Evolutionary conservation across 1,140 invertebrate genomes (phyloP).

Genomic region (Sycophila sp.): DNA sequence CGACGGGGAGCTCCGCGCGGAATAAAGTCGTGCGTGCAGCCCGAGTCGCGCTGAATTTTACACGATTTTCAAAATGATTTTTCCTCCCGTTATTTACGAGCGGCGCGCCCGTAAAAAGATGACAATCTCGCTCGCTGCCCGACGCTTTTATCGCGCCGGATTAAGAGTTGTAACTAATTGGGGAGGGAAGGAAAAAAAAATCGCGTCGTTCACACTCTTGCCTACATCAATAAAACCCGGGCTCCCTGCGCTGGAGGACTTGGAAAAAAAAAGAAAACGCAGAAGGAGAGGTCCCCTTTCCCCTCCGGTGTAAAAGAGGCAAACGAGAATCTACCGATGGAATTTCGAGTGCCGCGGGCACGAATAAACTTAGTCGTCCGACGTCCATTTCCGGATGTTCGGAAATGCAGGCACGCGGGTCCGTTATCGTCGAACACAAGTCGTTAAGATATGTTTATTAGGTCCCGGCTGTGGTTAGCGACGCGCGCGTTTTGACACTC

Average conservation of each 20-base stretch:
- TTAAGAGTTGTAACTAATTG: too few relatives aligned
- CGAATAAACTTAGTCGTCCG: conserved; percentile 24
- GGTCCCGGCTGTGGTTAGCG: neutral
- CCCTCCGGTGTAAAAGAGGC: neutral
- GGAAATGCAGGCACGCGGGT: neutral
- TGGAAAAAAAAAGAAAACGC: neutral
- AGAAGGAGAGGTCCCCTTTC: too few relatives aligned
- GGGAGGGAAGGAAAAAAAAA: too few relatives aligned
- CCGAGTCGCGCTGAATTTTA: too few relatives aligned
- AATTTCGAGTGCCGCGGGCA: neutral
- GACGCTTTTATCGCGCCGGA: too few relatives aligned
- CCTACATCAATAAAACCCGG: neutral
- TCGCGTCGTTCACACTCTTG: neutral
- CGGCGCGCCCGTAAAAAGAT: too few relatives aligned
- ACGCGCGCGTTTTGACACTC: conserved; percentile 50
- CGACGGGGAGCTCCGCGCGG: too few relatives aligned
- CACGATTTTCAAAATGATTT: too few relatives aligned
- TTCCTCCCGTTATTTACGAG: too few relatives aligned
- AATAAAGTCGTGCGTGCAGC: too few relatives aligned
- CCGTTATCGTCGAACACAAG: conserved; percentile 26
- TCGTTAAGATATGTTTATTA: conserved; percentile 35
- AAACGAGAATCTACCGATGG: neutral
- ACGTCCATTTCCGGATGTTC: conserved; percentile 14
- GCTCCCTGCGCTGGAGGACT: neutral
- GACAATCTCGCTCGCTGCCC: too few relatives aligned